phyloP scores from a whole-genome alignment of 2,113 vertebrate genomes.

The Fregetta grallaria region DNA sequence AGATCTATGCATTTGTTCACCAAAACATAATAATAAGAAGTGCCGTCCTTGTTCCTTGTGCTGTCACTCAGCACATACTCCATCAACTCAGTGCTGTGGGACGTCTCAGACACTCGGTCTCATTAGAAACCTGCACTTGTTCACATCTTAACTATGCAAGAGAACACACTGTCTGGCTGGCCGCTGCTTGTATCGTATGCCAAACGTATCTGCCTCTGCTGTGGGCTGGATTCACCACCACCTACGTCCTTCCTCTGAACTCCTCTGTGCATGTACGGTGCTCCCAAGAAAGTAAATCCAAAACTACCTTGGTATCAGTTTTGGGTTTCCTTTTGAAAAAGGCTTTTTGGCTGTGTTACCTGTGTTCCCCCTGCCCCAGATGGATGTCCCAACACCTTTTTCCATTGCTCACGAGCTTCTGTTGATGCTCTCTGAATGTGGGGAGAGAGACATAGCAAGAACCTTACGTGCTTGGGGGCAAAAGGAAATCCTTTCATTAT shows the following conservation, averaged over 20 bases:
- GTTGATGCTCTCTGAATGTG: background rate
- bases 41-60: background rate
- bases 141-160: background rate
- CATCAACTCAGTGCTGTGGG: background rate
- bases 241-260: background rate
- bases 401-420: background rate
- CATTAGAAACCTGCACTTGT: background rate
- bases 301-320: background rate
- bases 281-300: background rate
- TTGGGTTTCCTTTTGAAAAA: background rate
- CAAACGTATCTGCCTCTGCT: background rate
- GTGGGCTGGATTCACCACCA: background rate
- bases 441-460: background rate
- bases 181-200: background rate
- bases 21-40: background rate
- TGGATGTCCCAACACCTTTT: rapidly evolving
- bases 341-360: background rate
- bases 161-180: background rate
- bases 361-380: background rate
- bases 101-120: rapidly evolving
- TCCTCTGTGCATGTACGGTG: background rate
- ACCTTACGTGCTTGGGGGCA: background rate
- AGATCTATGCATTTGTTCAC: background rate
- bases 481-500: background rate
- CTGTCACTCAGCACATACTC: background rate